Evolutionary conservation across 92 coral and sea anemone genomes (phyloP).

Genomic region (Porites rus): DNA sequence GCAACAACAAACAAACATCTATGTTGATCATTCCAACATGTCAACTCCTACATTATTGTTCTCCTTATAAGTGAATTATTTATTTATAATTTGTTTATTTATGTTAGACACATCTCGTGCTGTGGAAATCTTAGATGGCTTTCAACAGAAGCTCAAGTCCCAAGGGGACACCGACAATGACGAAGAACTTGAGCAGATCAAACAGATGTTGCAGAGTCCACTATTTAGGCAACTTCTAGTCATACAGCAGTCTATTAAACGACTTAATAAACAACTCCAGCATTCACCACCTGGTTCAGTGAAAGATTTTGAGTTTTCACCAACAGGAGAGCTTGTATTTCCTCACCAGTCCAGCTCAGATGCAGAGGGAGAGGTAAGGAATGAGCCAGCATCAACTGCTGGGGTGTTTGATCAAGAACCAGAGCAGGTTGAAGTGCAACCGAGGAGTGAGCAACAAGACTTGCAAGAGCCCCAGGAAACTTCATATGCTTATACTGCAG

Average conservation of each 20-base stretch:
- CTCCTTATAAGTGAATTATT: no score
- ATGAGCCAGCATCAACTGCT: slow-evolving; percentile 51
- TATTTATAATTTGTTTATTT: no score
- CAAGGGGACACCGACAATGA: slow-evolving; percentile 83
- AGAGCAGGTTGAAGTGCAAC: neutral
- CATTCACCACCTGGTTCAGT: slow-evolving; percentile 68
- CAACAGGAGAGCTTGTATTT: slow-evolving; percentile 90
- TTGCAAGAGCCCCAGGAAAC: neutral
- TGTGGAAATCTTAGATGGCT: slow-evolving; percentile 85
- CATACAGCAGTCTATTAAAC: slow-evolving; percentile 89
- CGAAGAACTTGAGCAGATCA: slow-evolving; percentile 88
- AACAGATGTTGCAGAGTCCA: slow-evolving; percentile 93
- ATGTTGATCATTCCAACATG: no score
- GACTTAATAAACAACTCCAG: slow-evolving; percentile 76
- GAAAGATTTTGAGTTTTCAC: slow-evolving; percentile 92
- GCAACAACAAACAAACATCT: no score
- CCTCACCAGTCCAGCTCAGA: slow-evolving; percentile 58
- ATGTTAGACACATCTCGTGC: slow-evolving; percentile 83
- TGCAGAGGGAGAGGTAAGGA: neutral
- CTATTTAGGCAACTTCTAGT: slow-evolving; percentile 87
- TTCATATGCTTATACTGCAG: neutral
- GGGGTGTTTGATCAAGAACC: slow-evolving; percentile 58
- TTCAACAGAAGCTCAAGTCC: slow-evolving; percentile 81
- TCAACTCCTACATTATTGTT: no score
- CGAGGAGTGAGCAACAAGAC: neutral